Percentiles rank a stretch among this genome's conserved stretches.
These are phyloP conservation scores for Calycopis cecrops DNA, from an alignment of 1,140 invertebrate species.

Conservation along the genomic window DNA sequence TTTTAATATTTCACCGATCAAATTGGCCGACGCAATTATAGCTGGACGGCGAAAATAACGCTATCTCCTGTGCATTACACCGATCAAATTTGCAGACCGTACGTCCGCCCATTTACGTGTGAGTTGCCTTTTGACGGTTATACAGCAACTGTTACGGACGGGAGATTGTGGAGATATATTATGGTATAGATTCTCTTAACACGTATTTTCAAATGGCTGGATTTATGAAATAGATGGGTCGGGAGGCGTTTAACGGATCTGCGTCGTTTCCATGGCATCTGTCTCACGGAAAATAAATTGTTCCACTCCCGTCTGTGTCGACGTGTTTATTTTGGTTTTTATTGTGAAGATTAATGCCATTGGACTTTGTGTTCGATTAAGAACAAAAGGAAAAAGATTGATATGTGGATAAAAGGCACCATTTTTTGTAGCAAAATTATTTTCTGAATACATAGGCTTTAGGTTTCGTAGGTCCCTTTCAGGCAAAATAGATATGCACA, in stretches of 20 bases:
- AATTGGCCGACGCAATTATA: too few species aligned
- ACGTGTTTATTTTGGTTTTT: slow-evolving; percentile 6
- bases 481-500: too few species aligned
- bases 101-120: slow-evolving; percentile 27
- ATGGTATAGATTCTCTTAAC: slow-evolving; percentile 21
- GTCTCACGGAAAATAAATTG: slow-evolving; percentile 11
- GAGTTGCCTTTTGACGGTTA: slow-evolving; percentile 28
- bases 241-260: slow-evolving; percentile 20
- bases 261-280: slow-evolving; percentile 17
- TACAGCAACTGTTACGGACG: slow-evolving; percentile 26
- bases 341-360: too few species aligned
- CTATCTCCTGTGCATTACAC: slow-evolving; percentile 14
- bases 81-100: slow-evolving; percentile 14
- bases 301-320: slow-evolving; percentile 2
- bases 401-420: too few species aligned
- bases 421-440: too few species aligned
- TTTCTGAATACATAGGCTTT: too few species aligned
- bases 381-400: too few species aligned
- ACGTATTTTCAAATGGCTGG: slow-evolving; percentile 30
- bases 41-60: not conserved
- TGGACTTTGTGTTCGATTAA: not conserved
- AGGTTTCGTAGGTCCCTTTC: too few species aligned
- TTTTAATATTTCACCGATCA: too few species aligned
- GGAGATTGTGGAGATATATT: slow-evolving; percentile 25
- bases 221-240: slow-evolving; percentile 27